Evolutionary conservation across 2,888 invertebrate species (phyloP).

Genomic region (Drosophila fulvimacula): DNA sequence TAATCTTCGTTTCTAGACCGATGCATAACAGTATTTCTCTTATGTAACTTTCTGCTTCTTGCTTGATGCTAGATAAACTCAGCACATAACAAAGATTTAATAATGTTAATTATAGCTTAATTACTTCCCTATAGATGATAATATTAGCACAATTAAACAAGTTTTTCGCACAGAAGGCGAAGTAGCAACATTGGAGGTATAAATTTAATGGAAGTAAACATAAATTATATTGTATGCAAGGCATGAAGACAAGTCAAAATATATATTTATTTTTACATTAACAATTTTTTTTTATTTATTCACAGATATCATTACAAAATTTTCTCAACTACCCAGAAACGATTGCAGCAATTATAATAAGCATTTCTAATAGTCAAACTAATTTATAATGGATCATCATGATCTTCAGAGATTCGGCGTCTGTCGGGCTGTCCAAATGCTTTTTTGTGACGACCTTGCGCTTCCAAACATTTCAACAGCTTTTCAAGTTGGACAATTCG

Average conservation of each 20-base stretch:
- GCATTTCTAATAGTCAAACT: slow-evolving; percentile 12
- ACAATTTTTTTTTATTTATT: background rate
- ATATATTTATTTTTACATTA: background rate
- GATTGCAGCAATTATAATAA: slow-evolving; percentile 11
- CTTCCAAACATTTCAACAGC: slow-evolving; percentile 70
- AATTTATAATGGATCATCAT: slow-evolving; percentile 55
- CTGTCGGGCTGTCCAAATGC: slow-evolving; percentile 33
- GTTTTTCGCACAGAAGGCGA: background rate
- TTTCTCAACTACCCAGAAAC: background rate
- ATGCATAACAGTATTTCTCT: background rate
- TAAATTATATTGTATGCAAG: background rate
- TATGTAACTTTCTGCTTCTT: background rate
- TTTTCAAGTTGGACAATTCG: slow-evolving; percentile 55
- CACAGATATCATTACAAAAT: background rate
- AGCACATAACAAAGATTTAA: slow-evolving; percentile 3
- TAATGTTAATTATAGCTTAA: slow-evolving; percentile 7
- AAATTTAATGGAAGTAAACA: slow-evolving; percentile 1
- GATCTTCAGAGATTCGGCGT: slow-evolving; percentile 31
- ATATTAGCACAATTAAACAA: slow-evolving; percentile 18
- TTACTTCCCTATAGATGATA: slow-evolving; percentile 22
- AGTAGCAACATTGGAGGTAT: background rate
- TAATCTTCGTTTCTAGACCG: background rate
- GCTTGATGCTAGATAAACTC: background rate
- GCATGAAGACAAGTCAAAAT: background rate
- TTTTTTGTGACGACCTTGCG: slow-evolving; percentile 62